A percentile compares a stretch with the other conserved stretches of the same genome.
Conservation (phyloP, 2,888 invertebrate genomes). For the Nephrotoma flavescens region DNA sequence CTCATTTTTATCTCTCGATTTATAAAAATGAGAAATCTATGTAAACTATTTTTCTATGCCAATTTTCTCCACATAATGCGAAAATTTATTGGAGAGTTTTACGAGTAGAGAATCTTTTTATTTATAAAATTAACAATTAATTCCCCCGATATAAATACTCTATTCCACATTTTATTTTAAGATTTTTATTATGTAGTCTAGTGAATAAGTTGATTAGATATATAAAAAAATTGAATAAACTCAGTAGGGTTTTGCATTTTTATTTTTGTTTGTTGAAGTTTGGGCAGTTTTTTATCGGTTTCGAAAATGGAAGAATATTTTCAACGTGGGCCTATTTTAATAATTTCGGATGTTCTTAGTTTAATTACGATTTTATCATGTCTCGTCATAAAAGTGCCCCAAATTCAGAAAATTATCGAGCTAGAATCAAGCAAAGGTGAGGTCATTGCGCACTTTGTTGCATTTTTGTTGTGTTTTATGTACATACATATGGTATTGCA, state of each 20-base stretch:
- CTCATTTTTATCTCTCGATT: too few species aligned
- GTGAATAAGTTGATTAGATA: neutral
- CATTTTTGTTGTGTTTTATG: neutral
- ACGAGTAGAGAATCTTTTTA: neutral
- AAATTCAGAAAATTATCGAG: constrained; percentile 51
- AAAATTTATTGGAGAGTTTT: neutral
- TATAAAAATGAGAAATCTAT: too few species aligned
- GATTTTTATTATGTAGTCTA: neutral
- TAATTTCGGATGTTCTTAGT: constrained; percentile 44
- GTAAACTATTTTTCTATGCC: too few species aligned
- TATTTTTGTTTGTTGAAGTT: neutral
- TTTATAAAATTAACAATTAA: neutral
- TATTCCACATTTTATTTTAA: neutral
- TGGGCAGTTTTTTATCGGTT: neutral
- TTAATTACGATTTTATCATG: constrained; percentile 63
- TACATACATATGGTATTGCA: neutral
- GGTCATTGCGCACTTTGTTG: constrained; percentile 18
- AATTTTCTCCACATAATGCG: neutral
- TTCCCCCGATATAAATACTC: neutral
- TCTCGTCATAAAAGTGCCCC: constrained; percentile 66
- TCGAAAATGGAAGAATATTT: constrained; percentile 17
- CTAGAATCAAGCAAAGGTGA: constrained; percentile 55
- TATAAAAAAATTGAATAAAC: neutral
- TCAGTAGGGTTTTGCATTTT: neutral
- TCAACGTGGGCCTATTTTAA: constrained; percentile 23